Conservation (phyloP, 2,888 invertebrate genomes). For the Pachymerium ferrugineum region DNA sequence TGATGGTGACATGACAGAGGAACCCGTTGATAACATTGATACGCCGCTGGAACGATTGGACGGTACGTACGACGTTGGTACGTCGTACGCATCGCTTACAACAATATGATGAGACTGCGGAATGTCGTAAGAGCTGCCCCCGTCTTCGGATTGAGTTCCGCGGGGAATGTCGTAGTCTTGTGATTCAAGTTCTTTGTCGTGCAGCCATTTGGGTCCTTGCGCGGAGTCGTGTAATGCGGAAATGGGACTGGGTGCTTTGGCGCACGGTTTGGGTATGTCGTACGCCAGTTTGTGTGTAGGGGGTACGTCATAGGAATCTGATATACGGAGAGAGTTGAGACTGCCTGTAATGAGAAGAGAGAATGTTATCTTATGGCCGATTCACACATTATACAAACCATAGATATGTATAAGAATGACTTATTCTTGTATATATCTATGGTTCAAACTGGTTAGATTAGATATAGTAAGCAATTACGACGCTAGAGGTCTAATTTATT, state of each 20-base stretch:
- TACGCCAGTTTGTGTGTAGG: conserved; percentile 35
- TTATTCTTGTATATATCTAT: too few species aligned
- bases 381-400: too few species aligned
- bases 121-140: conserved; percentile 36
- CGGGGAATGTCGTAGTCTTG: conserved; percentile 36
- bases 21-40: conserved; percentile 46
- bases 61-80: conserved; percentile 40
- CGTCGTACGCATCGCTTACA: conserved; percentile 40
- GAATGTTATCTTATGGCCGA: too few species aligned
- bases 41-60: conserved; percentile 47
- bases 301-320: conserved; percentile 47
- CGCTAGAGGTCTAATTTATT: too few species aligned
- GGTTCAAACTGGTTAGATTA: too few species aligned
- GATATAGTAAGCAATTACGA: too few species aligned
- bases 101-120: conserved; percentile 36
- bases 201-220: not conserved
- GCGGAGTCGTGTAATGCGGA: not conserved
- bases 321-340: conserved; percentile 52
- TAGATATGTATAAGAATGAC: too few species aligned
- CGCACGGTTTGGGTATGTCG: conserved; percentile 37
- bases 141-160: conserved; percentile 26
- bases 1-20: conserved; percentile 49
- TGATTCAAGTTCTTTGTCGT: conserved; percentile 31
- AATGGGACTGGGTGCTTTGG: not conserved
- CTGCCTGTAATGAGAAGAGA: conserved; percentile 25